Base-by-base conservation (phyloP, 1,140 invertebrate genomes). In the Psix sp. region DNA sequence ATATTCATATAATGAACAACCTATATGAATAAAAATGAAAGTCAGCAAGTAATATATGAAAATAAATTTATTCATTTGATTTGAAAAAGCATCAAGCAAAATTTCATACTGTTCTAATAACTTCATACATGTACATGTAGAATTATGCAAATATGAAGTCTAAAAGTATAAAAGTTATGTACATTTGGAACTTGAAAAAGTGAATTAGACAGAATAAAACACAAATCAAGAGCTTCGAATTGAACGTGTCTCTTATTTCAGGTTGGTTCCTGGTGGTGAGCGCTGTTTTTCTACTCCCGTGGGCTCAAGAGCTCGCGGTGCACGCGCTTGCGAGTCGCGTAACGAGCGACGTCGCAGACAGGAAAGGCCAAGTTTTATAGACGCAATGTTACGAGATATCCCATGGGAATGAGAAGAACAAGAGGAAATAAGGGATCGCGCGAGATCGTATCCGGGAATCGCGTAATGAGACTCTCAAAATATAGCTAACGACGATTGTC, bases 401-500 rank as follows among this genome's bases (percentile, higher is more conserved):
- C 72, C 72, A 68, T 48, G 65, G 72, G 75, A 76, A 40, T 48
- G 71, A 72, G 49, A 43, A 21, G 51, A 60, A 65, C 54, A 21
- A 36, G 42, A 62, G 54, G 48, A 63, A 83, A 76, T 78, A 74
- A 78, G 76, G 75, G 77, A 77, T 57, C 77, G 70, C 78, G 65
- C 65, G 72, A 66, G 54, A 68, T 49, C 46, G 66, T 35, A 78
- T 74, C 67, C 74, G 59, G 74, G 79, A 80, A 81, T 83, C 73
- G 74, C 66, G 79, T 84, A 85, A 85, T 83, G 84, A 84, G 82
- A 82, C 84, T 82, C 77, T 80, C 74, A 77, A 82, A 82, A 80
- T 83, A 79, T 82, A 83, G 79, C 77, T 80, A 77, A 81, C 77
- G 79, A 82, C 83, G 77, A 84, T 84, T 84, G 83, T 86, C 76